Conservation (phyloP, 1,140 invertebrate genomes). For the Anadara kagoshimensis region DNA sequence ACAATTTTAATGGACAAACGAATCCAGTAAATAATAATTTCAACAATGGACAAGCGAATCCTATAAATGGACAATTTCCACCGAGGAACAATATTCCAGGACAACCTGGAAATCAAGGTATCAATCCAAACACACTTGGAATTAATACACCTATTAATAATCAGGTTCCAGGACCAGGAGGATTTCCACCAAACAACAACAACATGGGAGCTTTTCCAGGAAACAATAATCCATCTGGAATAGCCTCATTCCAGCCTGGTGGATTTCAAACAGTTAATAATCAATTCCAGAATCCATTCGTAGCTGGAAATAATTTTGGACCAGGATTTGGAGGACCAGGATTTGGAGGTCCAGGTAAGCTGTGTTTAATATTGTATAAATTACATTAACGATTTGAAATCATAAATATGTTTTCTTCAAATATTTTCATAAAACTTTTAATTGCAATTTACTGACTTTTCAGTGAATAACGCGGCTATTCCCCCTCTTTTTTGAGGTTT, state of each 20-base stretch:
- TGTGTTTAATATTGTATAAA: too few species aligned
- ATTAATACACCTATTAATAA: neutral
- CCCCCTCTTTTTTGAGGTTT: too few species aligned
- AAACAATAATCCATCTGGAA: neutral
- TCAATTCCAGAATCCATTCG: conserved; percentile 35
- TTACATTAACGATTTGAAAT: too few species aligned
- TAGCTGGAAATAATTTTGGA: conserved; percentile 18
- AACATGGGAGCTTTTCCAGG: neutral
- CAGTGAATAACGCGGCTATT: too few species aligned
- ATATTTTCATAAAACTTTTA: too few species aligned
- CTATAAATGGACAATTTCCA: conserved; percentile 22
- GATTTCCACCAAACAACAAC: conserved; percentile 21
- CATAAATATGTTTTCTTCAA: too few species aligned
- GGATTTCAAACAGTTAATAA: conserved; percentile 32
- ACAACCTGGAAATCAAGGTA: conserved; percentile 1
- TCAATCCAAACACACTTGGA: too few species aligned
- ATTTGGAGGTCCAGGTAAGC: too few species aligned
- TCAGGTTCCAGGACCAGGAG: neutral
- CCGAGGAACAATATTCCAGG: neutral
- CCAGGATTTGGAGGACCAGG: neutral
- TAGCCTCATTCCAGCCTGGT: conserved; percentile 7
- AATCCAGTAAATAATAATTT: too few species aligned
- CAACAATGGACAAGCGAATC: neutral
- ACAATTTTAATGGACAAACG: too few species aligned
- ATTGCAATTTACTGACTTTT: too few species aligned